Conservation (phyloP, 2,888 invertebrate genomes). For the Amphiduros pacificus region DNA sequence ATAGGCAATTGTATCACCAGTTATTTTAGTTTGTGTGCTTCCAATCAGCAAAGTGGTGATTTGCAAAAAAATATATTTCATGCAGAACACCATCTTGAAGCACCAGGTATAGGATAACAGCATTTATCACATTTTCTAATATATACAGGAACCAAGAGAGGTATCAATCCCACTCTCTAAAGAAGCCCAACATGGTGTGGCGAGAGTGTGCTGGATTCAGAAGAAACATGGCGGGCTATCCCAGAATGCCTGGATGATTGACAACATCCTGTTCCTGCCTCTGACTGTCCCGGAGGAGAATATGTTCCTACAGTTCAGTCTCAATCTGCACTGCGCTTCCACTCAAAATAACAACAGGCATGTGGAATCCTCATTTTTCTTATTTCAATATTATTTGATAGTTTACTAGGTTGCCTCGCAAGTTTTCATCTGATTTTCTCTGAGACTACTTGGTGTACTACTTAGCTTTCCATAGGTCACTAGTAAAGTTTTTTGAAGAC, state of each 20-base stretch:
- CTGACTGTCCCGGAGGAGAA: neutral
- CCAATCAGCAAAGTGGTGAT: neutral
- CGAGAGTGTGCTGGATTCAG: slow-evolving; percentile 55
- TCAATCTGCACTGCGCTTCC: slow-evolving; percentile 12
- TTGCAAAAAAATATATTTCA: neutral
- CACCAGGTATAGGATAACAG: no score
- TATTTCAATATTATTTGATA: no score
- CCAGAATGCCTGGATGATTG: slow-evolving; percentile 54
- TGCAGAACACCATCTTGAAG: no score
- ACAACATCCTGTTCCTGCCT: slow-evolving; percentile 34
- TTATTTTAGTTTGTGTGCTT: neutral
- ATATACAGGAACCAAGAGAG: slow-evolving; percentile 39
- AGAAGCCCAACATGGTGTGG: slow-evolving; percentile 17
- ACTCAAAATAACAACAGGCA: neutral
- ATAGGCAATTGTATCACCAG: neutral
- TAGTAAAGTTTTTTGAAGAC: no score
- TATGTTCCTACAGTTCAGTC: slow-evolving; percentile 22
- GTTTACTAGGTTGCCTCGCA: no score
- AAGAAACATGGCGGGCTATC: slow-evolving; percentile 44
- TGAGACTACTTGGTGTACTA: no score
- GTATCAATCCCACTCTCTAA: slow-evolving; percentile 43
- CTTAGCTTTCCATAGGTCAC: no score
- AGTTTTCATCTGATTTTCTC: no score
- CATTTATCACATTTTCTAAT: neutral
- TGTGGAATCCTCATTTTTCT: neutral